Percentiles rank a stretch among this genome's conserved stretches.
Evolutionary conservation across 2,797 vertebrate genomes (phyloP).

Genomic region (Melanitta fusca): DNA sequence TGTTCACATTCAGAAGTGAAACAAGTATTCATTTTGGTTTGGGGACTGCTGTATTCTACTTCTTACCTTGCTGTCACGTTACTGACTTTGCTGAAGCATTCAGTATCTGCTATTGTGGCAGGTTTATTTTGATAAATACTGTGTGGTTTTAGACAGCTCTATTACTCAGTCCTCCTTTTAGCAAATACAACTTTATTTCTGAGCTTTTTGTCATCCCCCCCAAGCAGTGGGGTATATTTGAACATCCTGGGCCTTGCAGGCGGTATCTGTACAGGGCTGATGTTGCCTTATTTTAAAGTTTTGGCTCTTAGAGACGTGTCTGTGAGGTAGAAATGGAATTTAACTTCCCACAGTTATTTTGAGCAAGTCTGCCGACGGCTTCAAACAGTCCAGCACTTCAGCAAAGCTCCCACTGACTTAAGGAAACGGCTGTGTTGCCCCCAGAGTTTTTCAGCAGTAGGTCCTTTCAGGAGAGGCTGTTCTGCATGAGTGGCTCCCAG

Average conservation of each 20-base stretch:
- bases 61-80: neutral
- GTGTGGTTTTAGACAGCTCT: neutral
- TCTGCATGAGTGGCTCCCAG: neutral
- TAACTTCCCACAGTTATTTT: neutral
- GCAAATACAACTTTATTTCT: neutral
- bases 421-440: neutral
- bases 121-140: neutral
- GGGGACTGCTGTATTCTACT: neutral
- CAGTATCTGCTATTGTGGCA: neutral
- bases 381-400: neutral
- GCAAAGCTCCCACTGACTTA: neutral
- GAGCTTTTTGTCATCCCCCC: neutral
- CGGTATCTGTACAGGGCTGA: neutral
- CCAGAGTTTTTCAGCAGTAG: neutral
- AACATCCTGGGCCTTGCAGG: neutral
- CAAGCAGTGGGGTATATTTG: neutral
- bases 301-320: neutral
- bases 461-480: neutral
- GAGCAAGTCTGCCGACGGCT: neutral
- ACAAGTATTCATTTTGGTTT: neutral
- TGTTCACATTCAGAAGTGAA: neutral
- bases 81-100: neutral
- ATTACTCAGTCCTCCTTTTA: neutral
- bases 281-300: neutral
- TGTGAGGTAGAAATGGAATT: neutral